Conservation (phyloP, 2,113 vertebrate species). For the Atrichornis clamosus region DNA sequence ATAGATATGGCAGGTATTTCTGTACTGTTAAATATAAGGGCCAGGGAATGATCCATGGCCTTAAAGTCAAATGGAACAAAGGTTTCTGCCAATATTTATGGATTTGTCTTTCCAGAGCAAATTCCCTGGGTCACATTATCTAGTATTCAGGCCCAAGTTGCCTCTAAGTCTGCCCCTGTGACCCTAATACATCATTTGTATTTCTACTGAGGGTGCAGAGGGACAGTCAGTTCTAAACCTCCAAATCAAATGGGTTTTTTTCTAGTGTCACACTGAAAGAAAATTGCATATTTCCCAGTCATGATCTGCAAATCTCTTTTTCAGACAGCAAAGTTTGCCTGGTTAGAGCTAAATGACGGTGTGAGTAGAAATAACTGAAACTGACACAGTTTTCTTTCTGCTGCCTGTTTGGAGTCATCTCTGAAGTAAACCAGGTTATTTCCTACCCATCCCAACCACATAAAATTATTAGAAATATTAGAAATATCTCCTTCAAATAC, state of each 20-base stretch:
- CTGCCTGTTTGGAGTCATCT: background rate
- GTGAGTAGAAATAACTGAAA: background rate
- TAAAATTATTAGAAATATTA: background rate
- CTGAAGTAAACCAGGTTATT: background rate
- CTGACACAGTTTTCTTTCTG: background rate
- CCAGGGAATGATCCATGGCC: background rate
- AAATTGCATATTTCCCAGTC: background rate
- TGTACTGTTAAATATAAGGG: background rate
- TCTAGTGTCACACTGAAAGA: background rate
- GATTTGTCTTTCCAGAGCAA: background rate
- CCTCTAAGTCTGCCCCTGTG: background rate
- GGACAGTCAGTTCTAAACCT: background rate
- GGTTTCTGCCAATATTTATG: background rate
- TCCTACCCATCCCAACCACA: fast-evolving
- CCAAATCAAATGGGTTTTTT: background rate
- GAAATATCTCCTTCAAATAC: background rate
- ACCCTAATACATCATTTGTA: background rate
- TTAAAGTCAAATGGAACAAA: background rate
- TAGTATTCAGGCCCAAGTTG: background rate
- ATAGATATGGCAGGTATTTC: background rate
- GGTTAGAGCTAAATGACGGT: background rate
- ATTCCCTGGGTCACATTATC: background rate
- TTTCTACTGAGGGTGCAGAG: background rate
- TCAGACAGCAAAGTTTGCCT: background rate
- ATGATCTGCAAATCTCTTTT: background rate